These are phyloP conservation scores for Coelogynopora nodosa DNA, from an alignment of 2,888 invertebrate genomes.

Conservation along the genomic window DNA sequence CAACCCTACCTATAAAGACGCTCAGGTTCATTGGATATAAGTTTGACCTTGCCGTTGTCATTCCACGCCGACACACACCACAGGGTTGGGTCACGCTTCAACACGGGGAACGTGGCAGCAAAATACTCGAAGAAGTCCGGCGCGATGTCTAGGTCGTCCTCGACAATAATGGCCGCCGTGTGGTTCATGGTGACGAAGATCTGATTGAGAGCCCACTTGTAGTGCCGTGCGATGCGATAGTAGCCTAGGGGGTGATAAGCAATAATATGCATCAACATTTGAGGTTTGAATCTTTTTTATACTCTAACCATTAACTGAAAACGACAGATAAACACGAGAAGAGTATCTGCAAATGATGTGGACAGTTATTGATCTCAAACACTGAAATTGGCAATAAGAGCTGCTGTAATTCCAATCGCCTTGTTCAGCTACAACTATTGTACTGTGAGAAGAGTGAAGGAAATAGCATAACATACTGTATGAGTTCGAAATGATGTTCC, in stretches of 20 bases:
- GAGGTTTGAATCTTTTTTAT: too few species aligned
- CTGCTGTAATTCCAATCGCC: too few species aligned
- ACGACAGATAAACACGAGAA: too few species aligned
- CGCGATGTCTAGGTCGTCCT: conserved; percentile 95
- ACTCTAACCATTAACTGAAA: too few species aligned
- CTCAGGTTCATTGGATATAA: background rate
- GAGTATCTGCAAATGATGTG: too few species aligned
- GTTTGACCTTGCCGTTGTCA: conserved; percentile 86
- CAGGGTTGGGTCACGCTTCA: conserved; percentile 74
- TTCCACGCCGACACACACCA: conserved; percentile 99
- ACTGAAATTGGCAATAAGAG: too few species aligned
- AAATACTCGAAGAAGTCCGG: conserved; percentile 98
- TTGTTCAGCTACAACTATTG: too few species aligned
- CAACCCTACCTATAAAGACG: background rate
- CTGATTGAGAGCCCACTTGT: conserved; percentile 88
- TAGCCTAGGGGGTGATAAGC: conserved; percentile 78
- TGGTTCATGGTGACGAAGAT: conserved; percentile 74
- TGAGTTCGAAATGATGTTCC: too few species aligned
- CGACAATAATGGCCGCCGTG: conserved; percentile 85
- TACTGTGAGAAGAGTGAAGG: too few species aligned
- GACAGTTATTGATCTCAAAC: too few species aligned
- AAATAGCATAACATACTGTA: too few species aligned
- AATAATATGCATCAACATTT: too few species aligned
- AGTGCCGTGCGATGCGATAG: conserved; percentile 93
- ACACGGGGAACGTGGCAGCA: conserved; percentile 80